Conservation (phyloP, 2,888 invertebrate genomes). For the Aleiodes alternator region DNA sequence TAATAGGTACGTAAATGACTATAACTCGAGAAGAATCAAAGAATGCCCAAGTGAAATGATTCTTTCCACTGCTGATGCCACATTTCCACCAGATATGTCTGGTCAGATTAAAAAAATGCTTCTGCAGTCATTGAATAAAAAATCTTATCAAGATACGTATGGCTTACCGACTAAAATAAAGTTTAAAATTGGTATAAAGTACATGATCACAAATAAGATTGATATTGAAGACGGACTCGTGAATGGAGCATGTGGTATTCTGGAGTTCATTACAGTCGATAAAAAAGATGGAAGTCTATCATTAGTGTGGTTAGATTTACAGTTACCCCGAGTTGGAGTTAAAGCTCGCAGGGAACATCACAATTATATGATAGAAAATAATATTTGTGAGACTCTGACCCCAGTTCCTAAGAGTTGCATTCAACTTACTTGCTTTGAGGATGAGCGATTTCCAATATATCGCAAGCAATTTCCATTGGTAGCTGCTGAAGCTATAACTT, state of each 20-base stretch:
- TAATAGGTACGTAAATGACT: no score
- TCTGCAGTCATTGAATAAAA: background rate
- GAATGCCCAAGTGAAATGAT: background rate
- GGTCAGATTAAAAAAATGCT: background rate
- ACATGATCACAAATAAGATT: conserved; percentile 1
- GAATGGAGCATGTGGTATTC: conserved; percentile 29
- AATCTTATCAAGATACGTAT: background rate
- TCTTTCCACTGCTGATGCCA: background rate
- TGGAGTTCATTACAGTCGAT: conserved; percentile 46
- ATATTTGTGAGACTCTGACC: conserved; percentile 10
- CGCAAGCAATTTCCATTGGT: background rate
- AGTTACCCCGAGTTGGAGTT: conserved; percentile 38
- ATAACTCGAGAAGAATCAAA: background rate
- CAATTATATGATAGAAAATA: conserved; percentile 18
- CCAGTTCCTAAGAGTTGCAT: conserved; percentile 24
- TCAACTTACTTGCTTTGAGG: background rate
- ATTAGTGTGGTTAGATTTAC: conserved; percentile 50
- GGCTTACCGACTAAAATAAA: background rate
- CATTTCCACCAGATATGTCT: background rate
- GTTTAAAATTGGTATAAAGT: conserved; percentile 22
- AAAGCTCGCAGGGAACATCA: conserved; percentile 15
- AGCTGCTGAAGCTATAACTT: conserved; percentile 20
- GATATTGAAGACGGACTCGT: conserved; percentile 30
- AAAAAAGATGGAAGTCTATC: conserved; percentile 40
- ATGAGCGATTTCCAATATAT: background rate